Evolutionary conservation across 2,888 invertebrate species (phyloP).

Genomic region (Aleiodes alternator): DNA sequence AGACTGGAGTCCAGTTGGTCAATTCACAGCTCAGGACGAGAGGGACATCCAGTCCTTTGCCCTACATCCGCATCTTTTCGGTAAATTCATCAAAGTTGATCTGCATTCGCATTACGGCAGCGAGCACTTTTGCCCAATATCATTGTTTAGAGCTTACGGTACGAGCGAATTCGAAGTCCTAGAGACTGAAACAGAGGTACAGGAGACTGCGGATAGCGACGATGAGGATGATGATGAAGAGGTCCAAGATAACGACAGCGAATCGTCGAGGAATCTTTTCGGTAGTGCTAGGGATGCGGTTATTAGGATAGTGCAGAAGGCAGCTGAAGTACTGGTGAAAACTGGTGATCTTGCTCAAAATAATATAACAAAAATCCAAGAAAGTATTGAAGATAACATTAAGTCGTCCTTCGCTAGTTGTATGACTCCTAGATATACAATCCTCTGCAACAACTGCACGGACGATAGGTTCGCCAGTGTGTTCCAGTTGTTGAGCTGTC

Average conservation of each 20-base stretch:
- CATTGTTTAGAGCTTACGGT: conserved; percentile 95
- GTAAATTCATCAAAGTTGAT: conserved; percentile 93
- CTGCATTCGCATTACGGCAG: conserved; percentile 95
- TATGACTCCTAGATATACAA: conserved; percentile 82
- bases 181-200: conserved; percentile 83
- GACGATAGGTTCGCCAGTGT: conserved; percentile 83
- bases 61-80: conserved; percentile 87
- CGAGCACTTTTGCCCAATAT: conserved; percentile 98
- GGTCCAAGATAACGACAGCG: conserved; percentile 76
- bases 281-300: conserved; percentile 94
- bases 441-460: conserved; percentile 86
- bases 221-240: conserved; percentile 79
- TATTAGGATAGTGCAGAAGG: conserved; percentile 93
- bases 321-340: conserved; percentile 89
- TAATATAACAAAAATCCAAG: conserved; percentile 76
- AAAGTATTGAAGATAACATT: conserved; percentile 59
- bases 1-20: conserved; percentile 93
- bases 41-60: conserved; percentile 91
- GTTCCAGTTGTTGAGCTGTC: conserved; percentile 85
- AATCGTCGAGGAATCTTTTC: conserved; percentile 84
- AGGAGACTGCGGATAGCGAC: conserved; percentile 80
- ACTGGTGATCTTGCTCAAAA: conserved; percentile 79
- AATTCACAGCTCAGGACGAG: conserved; percentile 91
- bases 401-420: conserved; percentile 75
- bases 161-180: conserved; percentile 94